Percentiles rank a stretch among this genome's conserved stretches.
Evolutionary conservation across 30 jellyfish, hydroid and myxozoan species (phyloP).

Genomic region (Rhopilema esculentum): DNA sequence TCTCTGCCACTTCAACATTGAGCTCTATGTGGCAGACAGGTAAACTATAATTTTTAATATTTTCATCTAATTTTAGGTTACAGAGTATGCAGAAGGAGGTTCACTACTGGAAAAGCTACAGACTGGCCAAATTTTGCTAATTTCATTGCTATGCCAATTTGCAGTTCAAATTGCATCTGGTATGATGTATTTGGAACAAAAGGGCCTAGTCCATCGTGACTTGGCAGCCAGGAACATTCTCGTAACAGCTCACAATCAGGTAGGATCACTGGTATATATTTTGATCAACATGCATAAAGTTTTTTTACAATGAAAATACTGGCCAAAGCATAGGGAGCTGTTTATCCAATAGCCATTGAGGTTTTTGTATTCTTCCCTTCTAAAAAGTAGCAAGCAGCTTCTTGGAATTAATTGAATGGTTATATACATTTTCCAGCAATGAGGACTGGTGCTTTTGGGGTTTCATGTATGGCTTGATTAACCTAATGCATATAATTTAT

Average conservation of each 20-base stretch:
- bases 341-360: no score
- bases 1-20: no score
- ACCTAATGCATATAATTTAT: no score
- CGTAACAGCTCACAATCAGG: conserved; percentile 92
- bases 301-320: neutral
- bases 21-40: no score
- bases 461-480: no score
- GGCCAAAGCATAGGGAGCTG: no score
- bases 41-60: no score
- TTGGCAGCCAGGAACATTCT: conserved; percentile 96
- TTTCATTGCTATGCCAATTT: conserved; percentile 87
- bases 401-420: no score
- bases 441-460: no score
- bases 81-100: conserved; percentile 95
- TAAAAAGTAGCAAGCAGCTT: no score
- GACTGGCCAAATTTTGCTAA: conserved; percentile 52
- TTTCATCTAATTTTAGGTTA: conserved; percentile 51
- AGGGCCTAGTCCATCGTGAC: conserved; percentile 94
- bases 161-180: conserved; percentile 98
- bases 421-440: no score
- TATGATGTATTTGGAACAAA: conserved; percentile 86
- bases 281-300: neutral
- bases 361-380: no score
- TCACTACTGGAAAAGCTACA: conserved; percentile 75
- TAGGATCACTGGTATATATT: neutral